Conservation (phyloP, 2,113 vertebrate genomes). For the Benitochromis conjunctus region DNA sequence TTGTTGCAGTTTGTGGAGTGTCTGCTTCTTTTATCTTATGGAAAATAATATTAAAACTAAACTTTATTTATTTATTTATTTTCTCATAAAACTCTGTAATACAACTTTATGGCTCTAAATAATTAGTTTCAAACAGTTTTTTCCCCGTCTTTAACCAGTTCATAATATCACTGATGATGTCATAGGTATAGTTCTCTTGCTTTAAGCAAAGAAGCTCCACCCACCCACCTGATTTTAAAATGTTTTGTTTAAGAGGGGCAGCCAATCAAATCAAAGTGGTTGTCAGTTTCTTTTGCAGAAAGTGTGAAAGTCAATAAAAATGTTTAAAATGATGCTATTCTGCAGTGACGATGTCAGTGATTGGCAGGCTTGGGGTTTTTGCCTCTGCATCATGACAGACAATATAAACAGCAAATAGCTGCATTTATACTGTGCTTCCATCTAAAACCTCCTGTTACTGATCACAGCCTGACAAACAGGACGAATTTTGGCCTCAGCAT, state of each 20-base stretch:
- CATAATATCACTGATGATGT: accelerated
- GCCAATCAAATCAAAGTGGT: not conserved
- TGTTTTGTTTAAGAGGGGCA: not conserved
- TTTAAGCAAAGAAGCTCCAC: not conserved
- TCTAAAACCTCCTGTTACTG: not conserved
- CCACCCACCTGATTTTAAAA: not conserved
- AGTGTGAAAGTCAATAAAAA: not conserved
- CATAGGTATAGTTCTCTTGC: not conserved
- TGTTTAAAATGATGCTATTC: not conserved
- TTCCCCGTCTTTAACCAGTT: not conserved
- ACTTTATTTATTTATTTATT: not conserved
- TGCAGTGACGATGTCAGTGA: not conserved
- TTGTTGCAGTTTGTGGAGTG: not conserved
- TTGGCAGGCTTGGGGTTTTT: not conserved
- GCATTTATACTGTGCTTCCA: not conserved
- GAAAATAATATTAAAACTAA: not conserved
- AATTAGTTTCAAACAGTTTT: not conserved
- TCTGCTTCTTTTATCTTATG: not conserved
- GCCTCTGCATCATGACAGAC: not conserved
- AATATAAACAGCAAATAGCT: not conserved
- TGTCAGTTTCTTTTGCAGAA: not conserved
- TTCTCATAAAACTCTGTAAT: not conserved
- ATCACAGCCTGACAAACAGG: not conserved
- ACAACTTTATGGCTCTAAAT: not conserved
- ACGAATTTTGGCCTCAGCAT: not conserved